Evolutionary conservation across 2,113 vertebrate species (phyloP).

Genomic region (Myrmecophaga tridactyla): DNA sequence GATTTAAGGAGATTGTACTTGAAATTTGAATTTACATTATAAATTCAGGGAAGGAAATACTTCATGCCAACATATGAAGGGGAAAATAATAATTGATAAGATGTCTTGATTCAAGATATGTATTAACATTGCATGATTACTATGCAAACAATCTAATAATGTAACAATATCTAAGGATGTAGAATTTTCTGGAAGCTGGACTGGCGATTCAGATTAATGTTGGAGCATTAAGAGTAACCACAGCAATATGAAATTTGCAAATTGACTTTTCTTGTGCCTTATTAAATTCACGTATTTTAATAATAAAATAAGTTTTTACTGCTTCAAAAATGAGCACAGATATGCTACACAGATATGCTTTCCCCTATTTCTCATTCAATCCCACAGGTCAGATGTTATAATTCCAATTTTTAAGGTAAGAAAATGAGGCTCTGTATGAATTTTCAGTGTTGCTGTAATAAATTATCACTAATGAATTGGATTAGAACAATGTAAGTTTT

Average conservation of each 20-base stretch:
- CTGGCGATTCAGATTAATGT: neutral
- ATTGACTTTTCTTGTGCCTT: neutral
- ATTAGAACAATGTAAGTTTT: too few relatives aligned
- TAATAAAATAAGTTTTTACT: neutral
- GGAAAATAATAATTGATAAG: slow-evolving; percentile 4
- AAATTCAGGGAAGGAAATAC: neutral
- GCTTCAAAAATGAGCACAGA: neutral
- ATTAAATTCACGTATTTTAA: neutral
- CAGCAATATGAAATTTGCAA: neutral
- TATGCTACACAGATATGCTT: neutral
- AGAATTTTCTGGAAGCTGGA: neutral
- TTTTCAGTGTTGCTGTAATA: too few relatives aligned
- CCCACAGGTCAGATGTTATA: too few relatives aligned
- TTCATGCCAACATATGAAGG: neutral
- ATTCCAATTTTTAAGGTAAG: too few relatives aligned
- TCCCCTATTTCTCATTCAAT: too few relatives aligned
- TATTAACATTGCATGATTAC: neutral
- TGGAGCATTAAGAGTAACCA: neutral
- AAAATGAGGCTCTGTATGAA: too few relatives aligned
- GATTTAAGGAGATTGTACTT: slow-evolving; percentile 38
- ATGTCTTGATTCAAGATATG: slow-evolving; percentile 1
- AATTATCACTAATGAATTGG: too few relatives aligned
- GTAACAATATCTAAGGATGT: neutral
- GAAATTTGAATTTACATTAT: slow-evolving; percentile 12
- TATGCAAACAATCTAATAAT: neutral